Evolutionary conservation across 2,797 vertebrate species (phyloP).

Genomic region (Pyrrhura leucotis): DNA sequence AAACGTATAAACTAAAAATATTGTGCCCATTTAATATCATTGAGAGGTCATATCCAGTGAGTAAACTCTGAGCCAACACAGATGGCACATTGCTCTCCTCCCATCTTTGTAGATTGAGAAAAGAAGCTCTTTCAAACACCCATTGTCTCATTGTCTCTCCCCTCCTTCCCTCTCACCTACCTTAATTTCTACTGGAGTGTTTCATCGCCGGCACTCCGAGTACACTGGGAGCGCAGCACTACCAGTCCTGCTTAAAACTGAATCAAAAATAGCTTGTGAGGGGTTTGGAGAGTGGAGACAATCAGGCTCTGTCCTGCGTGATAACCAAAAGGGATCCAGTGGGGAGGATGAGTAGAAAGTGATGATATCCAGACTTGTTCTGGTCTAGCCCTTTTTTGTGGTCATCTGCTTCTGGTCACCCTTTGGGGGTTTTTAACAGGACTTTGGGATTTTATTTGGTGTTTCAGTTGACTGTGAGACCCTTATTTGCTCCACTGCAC

Average conservation of each 20-base stretch:
- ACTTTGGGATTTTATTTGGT: background rate
- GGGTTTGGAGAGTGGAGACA: background rate
- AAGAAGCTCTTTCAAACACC: background rate
- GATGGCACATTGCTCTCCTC: background rate
- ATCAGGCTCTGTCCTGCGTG: background rate
- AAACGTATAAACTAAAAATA: slow-evolving; percentile 61
- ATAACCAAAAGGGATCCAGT: background rate
- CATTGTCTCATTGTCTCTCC: background rate
- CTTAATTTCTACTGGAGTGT: background rate
- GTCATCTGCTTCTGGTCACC: background rate
- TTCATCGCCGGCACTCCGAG: rapidly evolving
- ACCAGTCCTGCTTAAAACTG: background rate
- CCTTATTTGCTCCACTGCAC: background rate
- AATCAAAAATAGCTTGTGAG: background rate
- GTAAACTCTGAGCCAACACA: background rate
- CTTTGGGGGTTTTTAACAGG: background rate
- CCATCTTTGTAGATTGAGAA: background rate
- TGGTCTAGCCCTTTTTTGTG: background rate
- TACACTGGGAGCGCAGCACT: background rate
- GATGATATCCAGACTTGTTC: background rate
- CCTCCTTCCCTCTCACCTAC: rapidly evolving
- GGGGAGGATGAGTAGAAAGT: background rate
- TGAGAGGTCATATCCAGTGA: background rate
- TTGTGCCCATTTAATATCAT: background rate
- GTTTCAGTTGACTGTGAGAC: background rate